These are phyloP conservation scores for Morpho helenor DNA, from an alignment of 2,888 invertebrate species.

Conservation along the genomic window DNA sequence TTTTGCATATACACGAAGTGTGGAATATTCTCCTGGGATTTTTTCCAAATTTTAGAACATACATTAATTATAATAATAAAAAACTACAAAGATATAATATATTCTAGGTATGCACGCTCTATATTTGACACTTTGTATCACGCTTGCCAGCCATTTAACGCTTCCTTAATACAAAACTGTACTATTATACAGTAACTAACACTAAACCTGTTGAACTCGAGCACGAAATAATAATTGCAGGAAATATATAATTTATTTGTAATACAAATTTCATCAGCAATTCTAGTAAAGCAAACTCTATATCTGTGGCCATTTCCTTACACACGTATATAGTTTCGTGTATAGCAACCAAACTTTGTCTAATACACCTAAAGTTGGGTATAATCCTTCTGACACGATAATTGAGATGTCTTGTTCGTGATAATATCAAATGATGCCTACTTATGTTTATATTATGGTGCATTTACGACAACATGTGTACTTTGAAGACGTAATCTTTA, in stretches of 20 bases:
- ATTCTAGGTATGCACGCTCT: too few relatives aligned
- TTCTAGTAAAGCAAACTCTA: constrained; percentile 22
- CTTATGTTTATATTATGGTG: too few relatives aligned
- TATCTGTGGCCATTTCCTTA: constrained; percentile 25
- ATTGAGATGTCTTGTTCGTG: constrained; percentile 42
- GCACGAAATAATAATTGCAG: not conserved
- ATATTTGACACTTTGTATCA: too few relatives aligned
- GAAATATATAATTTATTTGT: not conserved
- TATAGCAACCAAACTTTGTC: constrained; percentile 49
- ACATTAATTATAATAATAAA: too few relatives aligned
- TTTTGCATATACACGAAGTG: too few relatives aligned
- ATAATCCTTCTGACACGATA: constrained; percentile 46
- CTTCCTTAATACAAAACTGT: not conserved
- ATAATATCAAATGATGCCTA: constrained; percentile 8
- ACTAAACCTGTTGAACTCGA: not conserved
- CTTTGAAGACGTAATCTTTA: too few relatives aligned
- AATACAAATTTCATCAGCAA: not conserved
- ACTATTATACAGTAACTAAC: not conserved
- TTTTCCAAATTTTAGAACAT: too few relatives aligned
- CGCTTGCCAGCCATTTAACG: not conserved
- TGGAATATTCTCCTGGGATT: too few relatives aligned
- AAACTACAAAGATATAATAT: too few relatives aligned
- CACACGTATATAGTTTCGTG: constrained; percentile 41
- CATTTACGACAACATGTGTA: too few relatives aligned
- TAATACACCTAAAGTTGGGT: constrained; percentile 49